phyloP scores from a whole-genome alignment of 2,113 vertebrate species.

The Callopanchax toddi region DNA sequence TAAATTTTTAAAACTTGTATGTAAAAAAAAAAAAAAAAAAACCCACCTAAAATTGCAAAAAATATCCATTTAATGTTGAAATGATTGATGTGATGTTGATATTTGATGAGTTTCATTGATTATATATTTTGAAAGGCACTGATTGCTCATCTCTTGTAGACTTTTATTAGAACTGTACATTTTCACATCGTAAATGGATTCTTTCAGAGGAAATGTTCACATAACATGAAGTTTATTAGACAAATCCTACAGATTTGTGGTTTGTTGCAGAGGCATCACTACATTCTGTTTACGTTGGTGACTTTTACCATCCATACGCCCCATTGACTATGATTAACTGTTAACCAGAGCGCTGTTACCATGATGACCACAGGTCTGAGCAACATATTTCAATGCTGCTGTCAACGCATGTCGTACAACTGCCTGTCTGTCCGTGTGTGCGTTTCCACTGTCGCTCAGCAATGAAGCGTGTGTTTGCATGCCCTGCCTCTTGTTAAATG shows the following conservation, averaged over 20 bases:
- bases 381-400: background rate
- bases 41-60: too few species aligned
- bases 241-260: background rate
- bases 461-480: constrained; percentile 10
- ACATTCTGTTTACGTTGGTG: background rate
- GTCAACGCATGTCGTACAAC: background rate
- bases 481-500: constrained; percentile 59
- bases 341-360: background rate
- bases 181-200: too few species aligned
- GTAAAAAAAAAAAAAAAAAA: too few species aligned
- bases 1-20: too few species aligned
- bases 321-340: background rate
- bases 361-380: background rate
- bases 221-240: too few species aligned
- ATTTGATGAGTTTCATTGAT: too few species aligned
- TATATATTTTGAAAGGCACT: too few species aligned
- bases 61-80: too few species aligned
- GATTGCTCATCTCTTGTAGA: too few species aligned
- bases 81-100: too few species aligned
- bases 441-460: constrained; percentile 11
- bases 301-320: background rate
- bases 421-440: background rate
- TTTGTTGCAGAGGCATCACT: background rate
- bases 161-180: too few species aligned
- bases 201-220: too few species aligned